phyloP scores from a whole-genome alignment of 1,140 invertebrate genomes.

The Pantala flavescens region DNA sequence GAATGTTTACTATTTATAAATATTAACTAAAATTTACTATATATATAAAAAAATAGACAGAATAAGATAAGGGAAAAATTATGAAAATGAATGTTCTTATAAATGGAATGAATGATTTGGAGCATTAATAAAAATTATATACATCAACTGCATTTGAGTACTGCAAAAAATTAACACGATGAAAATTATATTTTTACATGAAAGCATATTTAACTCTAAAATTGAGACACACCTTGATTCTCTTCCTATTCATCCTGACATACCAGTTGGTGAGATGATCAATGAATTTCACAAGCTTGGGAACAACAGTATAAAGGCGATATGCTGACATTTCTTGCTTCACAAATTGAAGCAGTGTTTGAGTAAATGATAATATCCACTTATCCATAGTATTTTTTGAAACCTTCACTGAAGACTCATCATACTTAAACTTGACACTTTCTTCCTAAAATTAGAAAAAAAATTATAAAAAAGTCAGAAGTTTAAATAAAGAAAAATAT shows the following conservation, averaged over 20 bases:
- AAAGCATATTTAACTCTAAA: not conserved
- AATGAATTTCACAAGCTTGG: slow-evolving; percentile 87
- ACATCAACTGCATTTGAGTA: too few species aligned
- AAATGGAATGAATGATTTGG: too few species aligned
- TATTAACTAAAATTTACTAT: too few species aligned
- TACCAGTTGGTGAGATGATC: slow-evolving; percentile 99
- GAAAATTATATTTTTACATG: too few species aligned
- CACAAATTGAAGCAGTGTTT: slow-evolving; percentile 81
- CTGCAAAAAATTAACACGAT: too few species aligned
- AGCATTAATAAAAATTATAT: too few species aligned
- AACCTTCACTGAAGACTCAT: slow-evolving; percentile 30
- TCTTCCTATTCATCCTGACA: slow-evolving; percentile 88
- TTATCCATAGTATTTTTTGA: slow-evolving; percentile 85
- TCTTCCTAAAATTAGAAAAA: slow-evolving; percentile 31
- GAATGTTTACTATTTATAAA: too few species aligned
- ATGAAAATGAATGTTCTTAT: too few species aligned
- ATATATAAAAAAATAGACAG: too few species aligned
- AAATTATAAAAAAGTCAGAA: not conserved
- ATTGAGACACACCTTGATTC: slow-evolving; percentile 51
- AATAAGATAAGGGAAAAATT: too few species aligned
- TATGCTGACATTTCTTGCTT: slow-evolving; percentile 90
- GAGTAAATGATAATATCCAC: slow-evolving; percentile 96
- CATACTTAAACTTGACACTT: slow-evolving; percentile 34
- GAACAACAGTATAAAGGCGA: slow-evolving; percentile 89
- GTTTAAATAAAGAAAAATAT: not conserved